Base-by-base conservation (phyloP, 2,888 invertebrate genomes). In the Dusona sp. region DNA sequence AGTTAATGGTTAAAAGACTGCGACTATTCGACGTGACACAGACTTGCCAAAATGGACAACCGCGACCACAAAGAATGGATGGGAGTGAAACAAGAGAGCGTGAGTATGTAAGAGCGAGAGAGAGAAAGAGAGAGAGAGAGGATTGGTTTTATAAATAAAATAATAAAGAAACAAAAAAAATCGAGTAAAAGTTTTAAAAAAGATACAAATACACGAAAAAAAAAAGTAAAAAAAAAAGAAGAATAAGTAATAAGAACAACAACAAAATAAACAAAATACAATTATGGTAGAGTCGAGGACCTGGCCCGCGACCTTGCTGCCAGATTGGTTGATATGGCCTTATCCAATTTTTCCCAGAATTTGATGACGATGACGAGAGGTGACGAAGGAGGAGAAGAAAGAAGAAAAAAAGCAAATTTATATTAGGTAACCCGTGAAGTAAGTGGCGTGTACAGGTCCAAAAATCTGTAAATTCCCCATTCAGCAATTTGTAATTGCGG, bases 261-360 rank as follows among this genome's bases (percentile, higher is more conserved):
- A 81, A 84, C 75, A 79, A 73, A 86, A 72, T 45, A 36, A 85
- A 82, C 67, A 81, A 75, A 84, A 84, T 77, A 89, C 81, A 89
- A 88, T 87, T 87, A 87, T 86, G 87, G 86, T 89, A 87, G 89
- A 88, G 81, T 86, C 87, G 90, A 91, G 92, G 92, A 92, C 91
- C 92, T 93, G 91, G 92, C 92, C 91, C 92, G 91, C 92, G 90
- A 91, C 91, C 89, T 92, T 91, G 92, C 92, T 91, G 93, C 93
- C 94, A 93, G 93, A 93, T 93, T 93, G 92, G 93, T 94, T 94
- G 86, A 86, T 86, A 94, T 94, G 94, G 94, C 94, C 94, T 94
- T 94, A 94, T 94, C 93, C 94, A 93, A 93, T 93, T 93, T 94
- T 94, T 93, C 93, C 93, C 93, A 94, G 92, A 94, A 92, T 93